These are phyloP conservation scores for Rhinogobio ventralis DNA, from an alignment of 2,797 vertebrate genomes.

Conservation along the genomic window DNA sequence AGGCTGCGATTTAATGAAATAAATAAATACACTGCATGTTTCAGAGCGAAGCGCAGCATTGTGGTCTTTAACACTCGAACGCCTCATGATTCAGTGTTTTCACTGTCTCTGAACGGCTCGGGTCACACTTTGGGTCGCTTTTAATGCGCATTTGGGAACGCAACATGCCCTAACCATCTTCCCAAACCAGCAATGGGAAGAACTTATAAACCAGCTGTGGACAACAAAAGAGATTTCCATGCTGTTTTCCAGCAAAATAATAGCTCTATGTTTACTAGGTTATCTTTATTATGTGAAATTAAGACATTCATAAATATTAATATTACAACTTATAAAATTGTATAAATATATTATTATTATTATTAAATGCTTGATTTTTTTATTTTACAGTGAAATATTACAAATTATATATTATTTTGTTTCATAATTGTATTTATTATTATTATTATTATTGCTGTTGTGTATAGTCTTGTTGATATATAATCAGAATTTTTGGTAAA, in stretches of 20 bases:
- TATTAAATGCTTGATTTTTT: no score
- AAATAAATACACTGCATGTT: neutral
- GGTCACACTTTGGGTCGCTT: neutral
- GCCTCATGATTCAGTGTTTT: neutral
- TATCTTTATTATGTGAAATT: no score
- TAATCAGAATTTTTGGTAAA: no score
- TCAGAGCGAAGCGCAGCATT: neutral
- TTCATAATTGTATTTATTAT: no score
- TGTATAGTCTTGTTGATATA: no score
- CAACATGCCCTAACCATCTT: neutral
- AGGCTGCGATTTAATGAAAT: neutral
- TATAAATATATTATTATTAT: no score
- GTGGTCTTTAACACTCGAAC: neutral
- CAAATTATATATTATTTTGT: no score
- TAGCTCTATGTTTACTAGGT: no score
- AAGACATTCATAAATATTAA: no score
- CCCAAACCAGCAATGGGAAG: neutral
- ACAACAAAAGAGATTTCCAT: neutral
- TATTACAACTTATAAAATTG: no score
- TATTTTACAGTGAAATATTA: no score
- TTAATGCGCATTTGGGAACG: neutral
- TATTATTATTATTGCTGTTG: no score
- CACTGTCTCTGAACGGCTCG: neutral
- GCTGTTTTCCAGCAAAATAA: neutral
- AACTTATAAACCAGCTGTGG: neutral